phyloP scores from a whole-genome alignment of 1,140 invertebrate species.

The Ptiloglossa arizonensis region DNA sequence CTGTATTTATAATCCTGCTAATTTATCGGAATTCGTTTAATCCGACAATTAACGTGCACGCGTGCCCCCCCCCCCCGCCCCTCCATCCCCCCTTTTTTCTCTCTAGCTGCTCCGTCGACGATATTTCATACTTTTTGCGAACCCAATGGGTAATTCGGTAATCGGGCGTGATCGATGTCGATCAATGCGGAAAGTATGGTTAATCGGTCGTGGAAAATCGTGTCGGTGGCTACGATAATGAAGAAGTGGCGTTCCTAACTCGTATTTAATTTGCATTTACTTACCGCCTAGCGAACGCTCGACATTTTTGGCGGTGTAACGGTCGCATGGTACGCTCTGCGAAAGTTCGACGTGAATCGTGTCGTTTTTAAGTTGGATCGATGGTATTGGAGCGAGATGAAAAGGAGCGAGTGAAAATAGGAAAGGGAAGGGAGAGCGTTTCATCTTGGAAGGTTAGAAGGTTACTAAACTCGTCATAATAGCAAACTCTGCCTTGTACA shows the following conservation, averaged over 20 bases:
- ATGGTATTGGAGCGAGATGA: no score
- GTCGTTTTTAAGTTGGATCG: no score
- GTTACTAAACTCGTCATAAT: no score
- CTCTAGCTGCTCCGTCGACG: background rate
- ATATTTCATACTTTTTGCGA: background rate
- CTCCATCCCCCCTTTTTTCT: no score
- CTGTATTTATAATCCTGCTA: slow-evolving; percentile 37
- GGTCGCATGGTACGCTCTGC: no score
- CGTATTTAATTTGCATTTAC: background rate
- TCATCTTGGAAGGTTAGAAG: no score
- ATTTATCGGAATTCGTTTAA: slow-evolving; percentile 46
- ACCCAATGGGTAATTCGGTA: slow-evolving; percentile 11
- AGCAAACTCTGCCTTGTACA: no score
- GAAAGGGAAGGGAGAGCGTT: no score
- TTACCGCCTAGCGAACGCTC: background rate
- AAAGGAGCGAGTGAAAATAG: no score
- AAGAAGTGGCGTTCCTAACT: background rate
- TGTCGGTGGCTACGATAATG: background rate
- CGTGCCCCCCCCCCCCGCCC: no score
- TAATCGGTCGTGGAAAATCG: background rate
- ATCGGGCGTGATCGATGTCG: background rate
- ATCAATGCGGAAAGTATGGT: slow-evolving; percentile 12
- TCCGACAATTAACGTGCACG: slow-evolving; percentile 17
- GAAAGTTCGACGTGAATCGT: no score
- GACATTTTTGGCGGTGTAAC: no score